These are phyloP conservation scores for Octodon degus DNA, from an alignment of 2,113 vertebrate species.

Conservation along the genomic window DNA sequence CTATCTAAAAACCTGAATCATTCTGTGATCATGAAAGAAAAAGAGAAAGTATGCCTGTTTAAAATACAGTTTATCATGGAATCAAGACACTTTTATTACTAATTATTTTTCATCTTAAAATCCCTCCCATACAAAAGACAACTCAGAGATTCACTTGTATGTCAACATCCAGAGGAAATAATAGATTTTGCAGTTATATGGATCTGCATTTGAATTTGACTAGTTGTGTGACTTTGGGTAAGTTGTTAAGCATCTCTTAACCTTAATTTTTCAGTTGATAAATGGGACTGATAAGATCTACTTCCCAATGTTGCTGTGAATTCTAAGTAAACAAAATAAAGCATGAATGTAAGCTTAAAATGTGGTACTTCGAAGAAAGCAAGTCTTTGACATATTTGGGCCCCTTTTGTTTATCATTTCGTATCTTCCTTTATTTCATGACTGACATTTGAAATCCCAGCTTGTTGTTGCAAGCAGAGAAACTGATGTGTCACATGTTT, in stretches of 20 bases:
- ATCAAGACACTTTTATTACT: not conserved
- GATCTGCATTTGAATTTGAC: constrained; percentile 32
- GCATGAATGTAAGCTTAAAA: not conserved
- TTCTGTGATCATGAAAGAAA: constrained; percentile 12
- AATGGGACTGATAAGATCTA: not conserved
- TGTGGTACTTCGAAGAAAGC: not conserved
- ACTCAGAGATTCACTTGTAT: not conserved
- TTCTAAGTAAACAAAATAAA: constrained; percentile 14
- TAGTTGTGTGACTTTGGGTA: not conserved
- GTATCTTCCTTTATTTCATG: not conserved
- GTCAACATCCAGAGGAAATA: not conserved
- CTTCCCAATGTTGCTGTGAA: not conserved
- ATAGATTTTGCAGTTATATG: not conserved
- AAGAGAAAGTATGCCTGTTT: not conserved
- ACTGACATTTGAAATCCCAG: not conserved
- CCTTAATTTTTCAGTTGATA: not conserved
- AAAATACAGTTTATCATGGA: not conserved
- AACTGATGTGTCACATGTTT: not conserved
- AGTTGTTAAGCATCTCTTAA: not conserved
- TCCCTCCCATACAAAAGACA: not conserved
- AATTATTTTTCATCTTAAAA: constrained; percentile 42
- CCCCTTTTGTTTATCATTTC: not conserved
- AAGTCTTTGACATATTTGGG: not conserved
- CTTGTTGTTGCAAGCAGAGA: not conserved
- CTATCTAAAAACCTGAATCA: not conserved